Base-by-base conservation (phyloP, 2,113 vertebrate species). In the Poicephalus gulielmi region DNA sequence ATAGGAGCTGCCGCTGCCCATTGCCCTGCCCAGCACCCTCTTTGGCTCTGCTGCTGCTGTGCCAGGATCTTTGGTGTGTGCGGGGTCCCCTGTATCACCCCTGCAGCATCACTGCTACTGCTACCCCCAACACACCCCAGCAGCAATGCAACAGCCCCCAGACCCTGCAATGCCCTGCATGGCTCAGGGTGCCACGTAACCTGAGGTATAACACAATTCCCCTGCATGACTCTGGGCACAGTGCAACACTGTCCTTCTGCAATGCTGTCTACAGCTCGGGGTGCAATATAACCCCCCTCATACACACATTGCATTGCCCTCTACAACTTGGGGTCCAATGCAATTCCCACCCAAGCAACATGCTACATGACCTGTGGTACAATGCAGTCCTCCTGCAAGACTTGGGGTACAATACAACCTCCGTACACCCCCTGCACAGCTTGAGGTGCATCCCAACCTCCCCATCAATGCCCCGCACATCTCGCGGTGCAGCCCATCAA, bases 391-490 rank as follows among this genome's bases (percentile, higher is more conserved):
- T 31, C 25, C 66, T 10, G 50, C 1, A 14, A 19, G 22, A 2
- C 52, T 11, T 0, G 4, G 27, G 25, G 23, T 24, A 46, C 35
- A 4, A n/a, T 33, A 7, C 50, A 46, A 17, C 73, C 53, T 47
- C 41, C 35, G 8, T 18, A 49, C 25, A 13, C 47, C 2, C 35
- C 0, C 39, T 4, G 70, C 8, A 9, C 33, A 39, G 12, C 62
- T 35, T 7, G 2, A 6, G 11, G 12, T 24, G 24, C 46, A 11
- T 1, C 31, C 9, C 43, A 16, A 0, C 28, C 17, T 8, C 35
- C 70, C 13, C 11, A 3, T 0, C 3, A 10, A 1, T 3, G 35
- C 79, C 39, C 44, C 4, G 11, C 50, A 22, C 15, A 1, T 1
- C 30, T 28, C 8, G 3, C 69, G 47, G 69, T 5, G 55, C 88